Conservation (phyloP, 2,797 vertebrate species). For the Acipenser oxyrinchus region DNA sequence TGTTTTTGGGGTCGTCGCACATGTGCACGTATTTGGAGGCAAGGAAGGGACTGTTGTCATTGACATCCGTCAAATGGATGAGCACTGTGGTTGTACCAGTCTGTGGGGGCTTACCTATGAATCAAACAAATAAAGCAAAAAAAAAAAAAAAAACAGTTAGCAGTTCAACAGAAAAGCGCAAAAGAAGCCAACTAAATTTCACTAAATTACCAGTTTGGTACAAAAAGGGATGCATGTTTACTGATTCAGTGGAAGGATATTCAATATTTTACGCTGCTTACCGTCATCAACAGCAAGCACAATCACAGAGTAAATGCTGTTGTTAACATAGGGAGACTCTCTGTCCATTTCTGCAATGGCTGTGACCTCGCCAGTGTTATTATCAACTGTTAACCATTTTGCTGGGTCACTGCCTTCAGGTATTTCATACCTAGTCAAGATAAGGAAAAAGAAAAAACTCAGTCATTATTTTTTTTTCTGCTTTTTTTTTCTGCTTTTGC, state of each 20-base stretch:
- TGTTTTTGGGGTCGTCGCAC: slow-evolving; percentile 43
- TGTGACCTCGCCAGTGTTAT: slow-evolving; percentile 55
- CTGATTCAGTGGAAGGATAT: background rate
- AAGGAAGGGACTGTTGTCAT: slow-evolving; percentile 56
- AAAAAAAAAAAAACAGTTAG: background rate
- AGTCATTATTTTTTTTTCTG: background rate
- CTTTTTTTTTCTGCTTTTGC: background rate
- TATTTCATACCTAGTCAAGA: slow-evolving; percentile 46
- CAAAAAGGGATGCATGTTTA: too few relatives aligned
- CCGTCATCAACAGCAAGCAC: slow-evolving; percentile 58
- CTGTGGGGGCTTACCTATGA: slow-evolving; percentile 55
- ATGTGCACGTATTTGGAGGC: slow-evolving; percentile 24
- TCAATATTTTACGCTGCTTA: slow-evolving; percentile 31
- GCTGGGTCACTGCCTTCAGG: slow-evolving; percentile 45
- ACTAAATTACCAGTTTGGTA: too few relatives aligned
- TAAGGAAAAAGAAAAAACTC: background rate
- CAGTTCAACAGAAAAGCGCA: too few relatives aligned
- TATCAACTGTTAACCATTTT: slow-evolving; percentile 56
- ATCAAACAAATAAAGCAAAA: background rate
- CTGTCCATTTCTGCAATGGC: slow-evolving; percentile 55
- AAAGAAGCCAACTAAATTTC: too few relatives aligned
- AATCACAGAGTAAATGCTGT: slow-evolving; percentile 50
- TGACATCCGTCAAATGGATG: slow-evolving; percentile 58
- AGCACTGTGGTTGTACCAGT: slow-evolving; percentile 55
- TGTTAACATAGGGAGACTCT: slow-evolving; percentile 57